These are phyloP conservation scores for Stegastes partitus DNA, from an alignment of 2,113 vertebrate genomes.

Conservation along the genomic window DNA sequence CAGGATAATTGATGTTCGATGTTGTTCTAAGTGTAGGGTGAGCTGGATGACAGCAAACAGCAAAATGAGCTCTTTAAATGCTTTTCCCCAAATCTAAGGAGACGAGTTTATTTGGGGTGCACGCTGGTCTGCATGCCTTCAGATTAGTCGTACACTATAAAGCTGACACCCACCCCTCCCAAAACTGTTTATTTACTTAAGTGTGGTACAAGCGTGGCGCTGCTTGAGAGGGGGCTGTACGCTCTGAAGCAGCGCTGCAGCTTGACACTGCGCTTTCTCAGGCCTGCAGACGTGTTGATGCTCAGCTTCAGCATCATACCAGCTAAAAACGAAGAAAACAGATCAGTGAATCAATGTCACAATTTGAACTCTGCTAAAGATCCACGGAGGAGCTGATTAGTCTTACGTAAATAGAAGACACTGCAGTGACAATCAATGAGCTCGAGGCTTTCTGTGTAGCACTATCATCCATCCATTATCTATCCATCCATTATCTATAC, in stretches of 20 bases:
- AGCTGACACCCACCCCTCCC: conserved; percentile 76
- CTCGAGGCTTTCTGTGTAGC: too few species aligned
- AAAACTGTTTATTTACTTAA: conserved; percentile 77
- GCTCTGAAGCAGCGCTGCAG: background rate
- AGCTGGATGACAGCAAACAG: conserved; percentile 34
- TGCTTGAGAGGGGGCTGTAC: background rate
- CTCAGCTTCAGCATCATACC: too few species aligned
- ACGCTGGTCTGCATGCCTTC: conserved; percentile 38
- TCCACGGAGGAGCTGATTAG: too few species aligned
- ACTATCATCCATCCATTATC: too few species aligned
- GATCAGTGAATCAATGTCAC: too few species aligned
- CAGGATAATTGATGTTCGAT: conserved; percentile 43
- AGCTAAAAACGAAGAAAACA: too few species aligned
- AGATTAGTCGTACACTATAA: conserved; percentile 35
- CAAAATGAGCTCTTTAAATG: conserved; percentile 36
- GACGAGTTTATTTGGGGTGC: conserved; percentile 50
- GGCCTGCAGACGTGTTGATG: too few species aligned
- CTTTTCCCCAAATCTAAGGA: conserved; percentile 24
- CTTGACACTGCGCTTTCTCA: too few species aligned
- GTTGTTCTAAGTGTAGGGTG: conserved; percentile 41
- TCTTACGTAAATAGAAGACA: too few species aligned
- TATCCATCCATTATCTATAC: too few species aligned
- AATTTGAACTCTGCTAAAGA: too few species aligned
- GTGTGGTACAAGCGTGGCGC: conserved; percentile 10
- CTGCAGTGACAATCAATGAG: too few species aligned